Conservation (phyloP, 53 echinoderm and acorn worm species). For the Echinarachnius parma region DNA sequence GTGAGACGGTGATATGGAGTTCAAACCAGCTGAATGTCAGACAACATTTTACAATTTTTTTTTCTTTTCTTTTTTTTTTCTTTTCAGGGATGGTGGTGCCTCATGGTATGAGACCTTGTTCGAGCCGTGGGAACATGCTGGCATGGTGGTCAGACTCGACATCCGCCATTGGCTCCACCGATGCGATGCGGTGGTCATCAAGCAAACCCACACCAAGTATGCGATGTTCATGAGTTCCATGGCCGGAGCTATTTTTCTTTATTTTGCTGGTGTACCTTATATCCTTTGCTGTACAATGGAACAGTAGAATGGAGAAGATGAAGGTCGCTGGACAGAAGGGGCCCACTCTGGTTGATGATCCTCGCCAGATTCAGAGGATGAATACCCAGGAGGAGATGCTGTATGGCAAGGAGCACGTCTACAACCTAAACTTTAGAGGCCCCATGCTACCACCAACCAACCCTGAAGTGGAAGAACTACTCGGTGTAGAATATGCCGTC, state of each 20-base stretch:
- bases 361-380: slow-evolving; percentile 47
- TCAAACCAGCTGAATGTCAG: too few relatives aligned
- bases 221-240: background rate
- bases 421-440: slow-evolving; percentile 50
- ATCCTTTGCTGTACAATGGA: slow-evolving; percentile 67
- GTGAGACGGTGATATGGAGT: too few relatives aligned
- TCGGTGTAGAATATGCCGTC: too few relatives aligned
- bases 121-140: background rate
- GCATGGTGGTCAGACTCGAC: slow-evolving; percentile 1
- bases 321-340: slow-evolving; percentile 56
- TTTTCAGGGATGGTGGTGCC: slow-evolving; percentile 50
- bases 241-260: background rate
- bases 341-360: slow-evolving; percentile 32
- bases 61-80: too few relatives aligned
- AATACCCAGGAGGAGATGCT: slow-evolving; percentile 47
- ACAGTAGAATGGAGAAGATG: slow-evolving; percentile 40
- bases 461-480: too few relatives aligned
- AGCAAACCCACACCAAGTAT: slow-evolving; percentile 1
- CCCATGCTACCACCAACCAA: too few relatives aligned
- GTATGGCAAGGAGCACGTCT: slow-evolving; percentile 54
- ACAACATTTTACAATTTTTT: too few relatives aligned
- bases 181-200: slow-evolving; percentile 6
- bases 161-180: slow-evolving; percentile 9
- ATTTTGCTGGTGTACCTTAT: slow-evolving; percentile 56
- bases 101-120: too few relatives aligned